Percentiles rank a stretch among this genome's conserved stretches.
phyloP scores from a whole-genome alignment of 2,113 vertebrate species.

The Cervus canadensis region DNA sequence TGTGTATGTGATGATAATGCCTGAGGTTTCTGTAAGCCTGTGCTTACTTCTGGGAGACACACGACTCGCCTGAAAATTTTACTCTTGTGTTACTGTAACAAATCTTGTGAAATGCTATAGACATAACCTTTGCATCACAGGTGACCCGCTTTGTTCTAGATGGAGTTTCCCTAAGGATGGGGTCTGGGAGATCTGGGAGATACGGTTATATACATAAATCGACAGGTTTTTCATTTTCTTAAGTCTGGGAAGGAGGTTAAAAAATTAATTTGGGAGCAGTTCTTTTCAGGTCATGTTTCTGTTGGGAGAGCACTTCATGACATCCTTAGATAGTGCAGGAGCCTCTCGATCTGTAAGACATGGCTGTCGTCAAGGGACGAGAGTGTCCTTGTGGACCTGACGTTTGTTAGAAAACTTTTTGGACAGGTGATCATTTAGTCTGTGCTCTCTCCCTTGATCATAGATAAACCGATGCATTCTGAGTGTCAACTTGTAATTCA shows the following conservation, averaged over 20 bases:
- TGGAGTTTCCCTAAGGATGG: not conserved
- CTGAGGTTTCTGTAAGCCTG: not conserved
- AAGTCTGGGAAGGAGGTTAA: not conserved
- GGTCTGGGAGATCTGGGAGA: not conserved
- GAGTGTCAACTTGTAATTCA: not conserved
- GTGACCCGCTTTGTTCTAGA: not conserved
- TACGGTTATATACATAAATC: accelerated
- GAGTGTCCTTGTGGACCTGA: not conserved
- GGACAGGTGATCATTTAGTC: not conserved
- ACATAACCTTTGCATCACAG: not conserved
- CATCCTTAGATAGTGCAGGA: not conserved
- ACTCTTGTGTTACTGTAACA: not conserved
- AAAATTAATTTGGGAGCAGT: not conserved
- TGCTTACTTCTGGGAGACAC: not conserved
- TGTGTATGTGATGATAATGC: not conserved
- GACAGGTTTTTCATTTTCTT: not conserved
- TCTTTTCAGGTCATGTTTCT: not conserved
- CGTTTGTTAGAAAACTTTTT: not conserved
- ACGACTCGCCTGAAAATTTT: not conserved
- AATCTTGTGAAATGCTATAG: not conserved
- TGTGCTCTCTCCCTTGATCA: not conserved
- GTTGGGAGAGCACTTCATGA: no score
- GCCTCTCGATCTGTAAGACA: not conserved
- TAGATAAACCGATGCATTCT: not conserved
- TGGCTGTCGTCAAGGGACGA: not conserved